Percentiles rank a stretch among this genome's conserved stretches.
Conservation (phyloP, 2,113 vertebrate genomes). For the Sigmodon hispidus region DNA sequence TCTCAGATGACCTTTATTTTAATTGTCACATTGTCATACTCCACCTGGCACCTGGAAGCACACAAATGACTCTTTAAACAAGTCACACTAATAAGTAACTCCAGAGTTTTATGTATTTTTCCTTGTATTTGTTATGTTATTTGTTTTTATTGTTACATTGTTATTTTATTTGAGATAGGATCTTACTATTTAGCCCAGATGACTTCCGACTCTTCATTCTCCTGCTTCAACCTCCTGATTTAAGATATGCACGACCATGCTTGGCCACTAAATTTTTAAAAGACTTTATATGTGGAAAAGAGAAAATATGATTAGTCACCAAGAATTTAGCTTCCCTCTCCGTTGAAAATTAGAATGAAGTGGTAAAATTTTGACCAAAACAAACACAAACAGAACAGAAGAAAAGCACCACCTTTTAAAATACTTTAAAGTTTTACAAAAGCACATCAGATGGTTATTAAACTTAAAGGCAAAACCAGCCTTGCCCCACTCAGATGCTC, state of each 20-base stretch:
- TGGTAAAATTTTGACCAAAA: not conserved
- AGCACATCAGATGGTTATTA: not conserved
- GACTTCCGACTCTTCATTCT: not conserved
- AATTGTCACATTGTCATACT: not conserved
- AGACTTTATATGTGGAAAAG: not conserved
- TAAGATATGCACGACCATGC: not conserved
- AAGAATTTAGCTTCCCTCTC: not conserved
- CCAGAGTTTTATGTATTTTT: not conserved
- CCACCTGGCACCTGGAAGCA: not conserved
- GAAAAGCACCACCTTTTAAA: not conserved
- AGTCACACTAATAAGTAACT: not conserved
- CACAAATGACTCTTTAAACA: not conserved
- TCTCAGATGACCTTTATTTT: not conserved
- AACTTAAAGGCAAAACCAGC: slow-evolving; percentile 38
- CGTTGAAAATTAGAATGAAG: not conserved
- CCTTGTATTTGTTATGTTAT: not conserved
- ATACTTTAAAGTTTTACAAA: not conserved
- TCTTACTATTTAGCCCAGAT: not conserved
- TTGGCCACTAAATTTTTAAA: not conserved
- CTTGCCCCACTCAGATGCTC: not conserved
- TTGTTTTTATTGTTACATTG: not conserved
- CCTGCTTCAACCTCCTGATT: not conserved
- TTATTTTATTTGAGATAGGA: not conserved
- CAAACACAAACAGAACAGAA: not conserved
- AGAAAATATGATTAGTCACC: not conserved